Conservation (phyloP, 2,888 invertebrate genomes). For the Thymelicus lineola region DNA sequence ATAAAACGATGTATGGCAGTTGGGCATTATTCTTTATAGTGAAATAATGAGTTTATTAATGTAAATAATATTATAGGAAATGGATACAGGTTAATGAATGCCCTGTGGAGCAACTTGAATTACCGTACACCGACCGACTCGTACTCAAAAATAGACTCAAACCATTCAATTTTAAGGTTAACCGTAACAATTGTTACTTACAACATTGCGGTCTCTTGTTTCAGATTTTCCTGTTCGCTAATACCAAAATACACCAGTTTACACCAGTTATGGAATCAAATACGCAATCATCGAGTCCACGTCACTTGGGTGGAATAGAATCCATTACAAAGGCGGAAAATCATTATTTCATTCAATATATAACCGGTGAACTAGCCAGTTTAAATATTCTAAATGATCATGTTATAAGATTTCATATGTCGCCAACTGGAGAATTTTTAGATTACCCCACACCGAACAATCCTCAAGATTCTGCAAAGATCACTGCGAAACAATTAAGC, state of each 20-base stretch:
- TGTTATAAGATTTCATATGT: conserved; percentile 74
- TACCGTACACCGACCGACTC: too few relatives aligned
- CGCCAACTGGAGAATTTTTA: conserved; percentile 63
- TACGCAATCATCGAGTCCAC: background rate
- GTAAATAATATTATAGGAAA: too few relatives aligned
- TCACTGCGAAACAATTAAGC: conserved; percentile 59
- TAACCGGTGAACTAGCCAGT: conserved; percentile 62
- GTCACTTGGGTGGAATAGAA: conserved; percentile 53
- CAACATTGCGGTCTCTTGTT: conserved; percentile 4
- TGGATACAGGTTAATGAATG: too few relatives aligned
- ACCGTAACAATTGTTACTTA: too few relatives aligned
- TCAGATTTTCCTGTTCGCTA: conserved; percentile 26
- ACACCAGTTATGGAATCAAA: conserved; percentile 12
- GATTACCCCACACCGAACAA: conserved; percentile 71
- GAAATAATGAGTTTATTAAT: too few relatives aligned
- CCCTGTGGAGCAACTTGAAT: too few relatives aligned
- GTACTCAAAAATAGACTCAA: too few relatives aligned
- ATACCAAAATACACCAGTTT: background rate
- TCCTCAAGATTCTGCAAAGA: conserved; percentile 64
- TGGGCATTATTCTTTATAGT: too few relatives aligned
- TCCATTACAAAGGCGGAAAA: conserved; percentile 59
- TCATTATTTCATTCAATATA: conserved; percentile 61
- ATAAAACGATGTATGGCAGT: too few relatives aligned
- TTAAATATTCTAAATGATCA: conserved; percentile 69
- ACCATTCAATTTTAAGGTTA: too few relatives aligned